Percentiles rank a stretch among this genome's conserved stretches.
These are phyloP conservation scores for Eristalis pertinax DNA, from an alignment of 2,888 invertebrate species.

Conservation along the genomic window DNA sequence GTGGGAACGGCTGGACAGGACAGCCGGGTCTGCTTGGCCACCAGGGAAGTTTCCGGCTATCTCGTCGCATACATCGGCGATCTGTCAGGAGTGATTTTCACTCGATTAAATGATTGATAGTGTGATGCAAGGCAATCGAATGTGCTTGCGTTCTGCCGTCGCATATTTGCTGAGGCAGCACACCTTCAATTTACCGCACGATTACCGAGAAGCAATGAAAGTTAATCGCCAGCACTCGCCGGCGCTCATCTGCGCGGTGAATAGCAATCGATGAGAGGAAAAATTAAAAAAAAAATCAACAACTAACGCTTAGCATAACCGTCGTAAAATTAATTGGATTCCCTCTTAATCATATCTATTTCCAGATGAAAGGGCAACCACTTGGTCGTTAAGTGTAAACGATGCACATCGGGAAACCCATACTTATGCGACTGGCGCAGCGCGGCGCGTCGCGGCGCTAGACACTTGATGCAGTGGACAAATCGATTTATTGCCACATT, in stretches of 20 bases:
- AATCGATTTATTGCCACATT: not conserved
- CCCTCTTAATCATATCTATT: conserved; percentile 11
- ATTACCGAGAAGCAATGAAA: conserved; percentile 3
- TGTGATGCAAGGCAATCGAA: not conserved
- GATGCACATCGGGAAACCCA: not conserved
- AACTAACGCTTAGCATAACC: not conserved
- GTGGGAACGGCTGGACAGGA: not conserved
- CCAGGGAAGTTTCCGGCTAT: not conserved
- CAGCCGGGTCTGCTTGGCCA: not conserved
- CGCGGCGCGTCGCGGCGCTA: not conserved
- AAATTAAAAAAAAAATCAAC: not conserved
- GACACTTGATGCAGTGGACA: not conserved
- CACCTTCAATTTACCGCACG: conserved; percentile 4
- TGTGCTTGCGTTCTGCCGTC: not conserved
- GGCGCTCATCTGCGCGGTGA: not conserved
- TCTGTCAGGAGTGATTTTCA: not conserved
- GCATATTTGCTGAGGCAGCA: not conserved
- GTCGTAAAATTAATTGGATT: conserved; percentile 1
- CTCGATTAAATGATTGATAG: not conserved
- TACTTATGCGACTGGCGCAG: not conserved
- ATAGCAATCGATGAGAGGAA: not conserved
- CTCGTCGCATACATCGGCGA: not conserved
- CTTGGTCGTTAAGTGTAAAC: conserved; percentile 2
- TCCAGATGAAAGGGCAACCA: conserved; percentile 15
- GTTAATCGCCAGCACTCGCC: not conserved